Base-by-base conservation (phyloP, 2,113 vertebrate genomes). In the Callithrix jacchus region DNA sequence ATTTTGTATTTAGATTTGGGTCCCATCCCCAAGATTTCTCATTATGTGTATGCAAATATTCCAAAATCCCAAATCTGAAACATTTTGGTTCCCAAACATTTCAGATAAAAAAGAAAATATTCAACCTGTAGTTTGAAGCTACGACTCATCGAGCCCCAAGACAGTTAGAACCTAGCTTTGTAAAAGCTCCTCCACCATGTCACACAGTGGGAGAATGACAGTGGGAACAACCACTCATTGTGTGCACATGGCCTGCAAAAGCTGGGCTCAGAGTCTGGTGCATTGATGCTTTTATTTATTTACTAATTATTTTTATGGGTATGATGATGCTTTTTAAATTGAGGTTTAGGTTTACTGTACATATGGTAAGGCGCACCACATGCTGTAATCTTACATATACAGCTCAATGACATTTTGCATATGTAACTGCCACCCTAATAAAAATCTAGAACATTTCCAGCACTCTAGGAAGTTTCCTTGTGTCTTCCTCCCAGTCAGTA, bases 91-190 rank as follows among this genome's bases (percentile, higher is more conserved):
- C 9, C 23, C 23, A 27, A 27, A 25, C 10, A 27, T 27, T 61
- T 27, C 23, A 27, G 25, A 27, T 12, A 5, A 61, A 61, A 61
- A 27, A 16, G 16, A 52, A 61, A 61, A 61, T 27, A 61, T 11
- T 25, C 58, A 61, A 61, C 9, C 58, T 68, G 66, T 35, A 90
- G 97, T 98, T 97, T 96, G 93, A 97, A 97, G 97, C 97, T 98
- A 96, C 94, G 98, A 97, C 94, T 97, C 97, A 98, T 97, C 96
- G 98, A 98, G 81, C 95, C 66, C 56, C 7, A 21, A 58, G 56
- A 58, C 56, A 49, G 47, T 10, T 47, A 12, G 47, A 49, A 49
- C 47, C 47, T 49, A 10, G 47, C 66, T 93, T 84, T 0, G 77
- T 35, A 45, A 76, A 70, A 37, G 20, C 35, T 12, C 23, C 35